Conservation (phyloP, 2,113 vertebrate species). For the Phalacrocorax carbo region DNA sequence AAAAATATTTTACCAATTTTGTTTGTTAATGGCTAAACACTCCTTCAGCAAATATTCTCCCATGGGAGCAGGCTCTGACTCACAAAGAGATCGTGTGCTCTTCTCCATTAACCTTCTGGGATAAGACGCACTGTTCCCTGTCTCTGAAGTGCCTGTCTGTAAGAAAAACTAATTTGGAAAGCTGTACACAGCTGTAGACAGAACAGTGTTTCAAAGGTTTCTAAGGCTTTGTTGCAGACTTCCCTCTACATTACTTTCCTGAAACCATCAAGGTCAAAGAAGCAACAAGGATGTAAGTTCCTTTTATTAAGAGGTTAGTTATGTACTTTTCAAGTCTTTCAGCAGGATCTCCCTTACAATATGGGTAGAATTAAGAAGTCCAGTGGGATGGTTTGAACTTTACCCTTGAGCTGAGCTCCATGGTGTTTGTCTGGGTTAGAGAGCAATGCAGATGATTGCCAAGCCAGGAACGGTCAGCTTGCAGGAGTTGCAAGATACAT, state of each 20-base stretch:
- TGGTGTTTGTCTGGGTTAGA: background rate
- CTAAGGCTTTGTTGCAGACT: background rate
- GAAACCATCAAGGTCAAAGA: background rate
- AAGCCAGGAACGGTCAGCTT: background rate
- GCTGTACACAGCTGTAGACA: background rate
- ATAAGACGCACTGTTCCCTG: background rate
- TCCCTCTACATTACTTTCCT: background rate
- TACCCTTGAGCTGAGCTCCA: background rate
- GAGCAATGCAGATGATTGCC: background rate
- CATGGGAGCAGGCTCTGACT: background rate
- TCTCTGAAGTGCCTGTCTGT: background rate
- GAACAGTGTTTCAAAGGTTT: background rate
- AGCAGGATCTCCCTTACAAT: background rate
- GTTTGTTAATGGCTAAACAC: background rate
- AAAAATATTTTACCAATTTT: background rate
- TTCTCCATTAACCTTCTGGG: background rate
- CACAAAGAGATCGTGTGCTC: background rate
- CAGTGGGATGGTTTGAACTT: background rate
- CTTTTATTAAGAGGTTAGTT: background rate
- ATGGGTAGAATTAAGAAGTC: background rate
- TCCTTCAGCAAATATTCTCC: background rate
- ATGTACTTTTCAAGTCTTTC: background rate
- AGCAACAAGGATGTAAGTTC: background rate
- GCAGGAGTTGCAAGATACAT: background rate
- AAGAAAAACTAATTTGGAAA: background rate